Conservation (phyloP, 2,797 vertebrate species). For the Catamblyrhynchus diadema region DNA sequence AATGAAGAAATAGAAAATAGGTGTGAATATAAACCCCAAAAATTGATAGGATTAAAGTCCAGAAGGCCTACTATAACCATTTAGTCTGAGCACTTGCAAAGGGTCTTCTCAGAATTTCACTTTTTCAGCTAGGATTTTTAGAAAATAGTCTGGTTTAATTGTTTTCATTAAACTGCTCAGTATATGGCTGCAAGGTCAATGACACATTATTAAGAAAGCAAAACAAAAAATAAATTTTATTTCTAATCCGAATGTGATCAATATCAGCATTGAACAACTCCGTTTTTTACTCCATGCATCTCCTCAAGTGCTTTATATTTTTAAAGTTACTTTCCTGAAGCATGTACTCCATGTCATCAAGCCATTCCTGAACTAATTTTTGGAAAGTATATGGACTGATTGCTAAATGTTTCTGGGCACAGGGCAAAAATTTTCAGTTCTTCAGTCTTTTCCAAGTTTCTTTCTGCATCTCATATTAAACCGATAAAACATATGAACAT, state of each 20-base stretch:
- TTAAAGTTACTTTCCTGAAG: not conserved
- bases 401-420: fast-evolving
- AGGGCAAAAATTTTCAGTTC: not conserved
- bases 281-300: not conserved
- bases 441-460: not conserved
- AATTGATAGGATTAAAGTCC: not conserved
- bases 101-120: not conserved
- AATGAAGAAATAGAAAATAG: not conserved
- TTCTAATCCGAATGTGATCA: not conserved
- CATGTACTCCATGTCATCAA: not conserved
- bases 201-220: not conserved
- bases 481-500: not conserved
- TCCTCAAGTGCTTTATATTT: not conserved
- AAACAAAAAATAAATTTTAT: not conserved
- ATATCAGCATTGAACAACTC: not conserved
- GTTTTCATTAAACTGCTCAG: not conserved
- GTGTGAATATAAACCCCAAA: not conserved
- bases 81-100: not conserved
- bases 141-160: not conserved
- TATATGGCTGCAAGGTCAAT: not conserved
- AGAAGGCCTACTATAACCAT: not conserved
- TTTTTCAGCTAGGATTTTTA: not conserved
- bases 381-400: not conserved
- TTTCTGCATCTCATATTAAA: not conserved
- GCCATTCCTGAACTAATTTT: not conserved